Conservation (phyloP, 2,113 vertebrate species). For the Irena cyanogastra region DNA sequence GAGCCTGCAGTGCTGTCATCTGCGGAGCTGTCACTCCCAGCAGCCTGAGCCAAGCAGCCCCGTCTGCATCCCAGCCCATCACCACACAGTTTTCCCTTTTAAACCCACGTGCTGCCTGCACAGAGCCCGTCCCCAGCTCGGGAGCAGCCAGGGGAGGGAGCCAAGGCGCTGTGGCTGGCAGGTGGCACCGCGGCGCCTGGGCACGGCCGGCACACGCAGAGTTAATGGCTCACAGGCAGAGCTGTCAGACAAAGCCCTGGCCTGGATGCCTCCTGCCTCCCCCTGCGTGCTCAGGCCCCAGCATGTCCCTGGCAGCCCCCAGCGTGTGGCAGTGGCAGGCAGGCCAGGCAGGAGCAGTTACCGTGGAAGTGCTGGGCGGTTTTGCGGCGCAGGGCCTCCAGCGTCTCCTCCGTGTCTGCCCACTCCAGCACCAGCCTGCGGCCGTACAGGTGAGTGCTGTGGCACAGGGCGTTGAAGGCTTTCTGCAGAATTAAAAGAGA, state of each 20-base stretch:
- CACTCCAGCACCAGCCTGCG: conserved; percentile 93
- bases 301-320: background rate
- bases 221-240: background rate
- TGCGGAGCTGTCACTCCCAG: background rate
- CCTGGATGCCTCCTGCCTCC: background rate
- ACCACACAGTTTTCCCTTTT: background rate
- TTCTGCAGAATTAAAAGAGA: conserved; percentile 67
- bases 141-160: background rate
- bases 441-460: conserved; percentile 96
- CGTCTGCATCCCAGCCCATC: rapidly evolving
- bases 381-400: conserved; percentile 86
- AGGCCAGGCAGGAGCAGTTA: conserved; percentile 37
- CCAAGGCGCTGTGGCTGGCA: background rate
- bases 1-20: conserved; percentile 12
- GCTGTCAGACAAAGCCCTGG: background rate
- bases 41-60: background rate
- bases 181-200: rapidly evolving
- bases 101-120: rapidly evolving
- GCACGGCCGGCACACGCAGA: background rate
- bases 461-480: conserved; percentile 90
- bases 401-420: conserved; percentile 86
- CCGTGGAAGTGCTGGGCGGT: conserved; percentile 90
- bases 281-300: background rate
- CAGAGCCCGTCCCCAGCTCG: background rate
- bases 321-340: background rate